phyloP scores from a whole-genome alignment of 1,140 invertebrate genomes.

The Drosophila biarmipes region DNA sequence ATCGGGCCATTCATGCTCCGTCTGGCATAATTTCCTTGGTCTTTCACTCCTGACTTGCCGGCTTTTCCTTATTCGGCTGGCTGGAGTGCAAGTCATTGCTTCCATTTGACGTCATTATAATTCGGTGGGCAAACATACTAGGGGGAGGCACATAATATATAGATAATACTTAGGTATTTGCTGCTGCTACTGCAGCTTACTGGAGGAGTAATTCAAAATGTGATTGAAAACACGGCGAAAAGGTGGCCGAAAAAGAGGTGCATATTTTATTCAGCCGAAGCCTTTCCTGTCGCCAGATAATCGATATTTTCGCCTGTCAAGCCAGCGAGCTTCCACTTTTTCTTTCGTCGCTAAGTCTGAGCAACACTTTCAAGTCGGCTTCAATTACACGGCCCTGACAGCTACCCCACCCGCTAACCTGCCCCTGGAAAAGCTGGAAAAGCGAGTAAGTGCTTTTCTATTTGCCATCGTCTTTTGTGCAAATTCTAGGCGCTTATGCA shows the following conservation, averaged over 20 bases:
- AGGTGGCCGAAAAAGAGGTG: slow-evolving; percentile 24
- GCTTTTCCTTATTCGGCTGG: slow-evolving; percentile 15
- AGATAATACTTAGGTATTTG: slow-evolving; percentile 26
- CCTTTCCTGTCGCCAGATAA: slow-evolving; percentile 23
- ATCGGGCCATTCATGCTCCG: slow-evolving; percentile 50
- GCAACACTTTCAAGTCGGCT: slow-evolving; percentile 65
- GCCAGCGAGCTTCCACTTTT: slow-evolving; percentile 20
- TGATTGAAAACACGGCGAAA: slow-evolving; percentile 34
- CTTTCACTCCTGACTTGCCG: slow-evolving; percentile 57
- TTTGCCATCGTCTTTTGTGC: slow-evolving; percentile 66
- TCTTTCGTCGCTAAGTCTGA: slow-evolving; percentile 14
- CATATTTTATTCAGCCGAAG: slow-evolving; percentile 35
- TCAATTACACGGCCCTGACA: slow-evolving; percentile 66
- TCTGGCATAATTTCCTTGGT: slow-evolving; percentile 57
- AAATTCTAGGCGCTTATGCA: slow-evolving; percentile 62
- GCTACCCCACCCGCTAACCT: no score
- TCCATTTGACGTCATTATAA: slow-evolving; percentile 69
- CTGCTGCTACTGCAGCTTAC: slow-evolving; percentile 17
- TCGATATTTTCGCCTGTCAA: slow-evolving; percentile 40
- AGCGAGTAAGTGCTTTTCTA: slow-evolving; percentile 68
- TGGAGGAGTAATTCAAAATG: slow-evolving; percentile 23
- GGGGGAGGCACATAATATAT: slow-evolving; percentile 14
- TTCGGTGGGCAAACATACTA: slow-evolving; percentile 18
- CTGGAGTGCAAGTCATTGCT: slow-evolving; percentile 49
- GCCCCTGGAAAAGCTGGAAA: slow-evolving; percentile 1